Evolutionary conservation across 2,797 vertebrate genomes (phyloP).

Genomic region (Rhynchonycteris naso): DNA sequence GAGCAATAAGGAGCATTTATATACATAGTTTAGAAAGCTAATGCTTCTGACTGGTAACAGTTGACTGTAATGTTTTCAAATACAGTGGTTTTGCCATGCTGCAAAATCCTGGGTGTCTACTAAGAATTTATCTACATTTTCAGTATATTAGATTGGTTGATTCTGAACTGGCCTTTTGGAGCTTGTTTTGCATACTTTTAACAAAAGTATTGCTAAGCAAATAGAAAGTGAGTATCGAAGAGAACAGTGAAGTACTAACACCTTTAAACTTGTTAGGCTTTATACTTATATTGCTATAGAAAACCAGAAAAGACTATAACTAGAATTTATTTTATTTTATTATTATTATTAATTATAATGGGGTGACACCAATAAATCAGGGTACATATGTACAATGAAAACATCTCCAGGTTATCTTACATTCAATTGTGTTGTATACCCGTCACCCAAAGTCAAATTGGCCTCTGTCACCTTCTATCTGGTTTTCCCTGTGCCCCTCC

Average conservation of each 20-base stretch:
- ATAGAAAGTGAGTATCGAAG: neutral
- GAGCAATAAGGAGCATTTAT: neutral
- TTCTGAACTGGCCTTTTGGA: neutral
- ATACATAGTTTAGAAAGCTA: neutral
- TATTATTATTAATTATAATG: too few species aligned
- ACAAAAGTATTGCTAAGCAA: neutral
- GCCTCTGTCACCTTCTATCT: too few species aligned
- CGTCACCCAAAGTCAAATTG: too few species aligned
- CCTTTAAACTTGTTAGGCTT: neutral
- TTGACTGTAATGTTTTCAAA: neutral
- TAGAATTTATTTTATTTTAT: too few species aligned
- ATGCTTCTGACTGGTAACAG: neutral
- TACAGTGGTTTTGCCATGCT: neutral
- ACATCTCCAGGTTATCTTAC: too few species aligned
- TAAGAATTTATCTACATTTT: neutral
- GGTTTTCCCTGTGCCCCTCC: too few species aligned
- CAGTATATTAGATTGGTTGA: neutral
- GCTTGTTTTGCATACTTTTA: neutral
- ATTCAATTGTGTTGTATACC: too few species aligned
- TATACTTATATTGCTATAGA: neutral
- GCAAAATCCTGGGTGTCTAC: neutral
- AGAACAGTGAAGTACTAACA: neutral
- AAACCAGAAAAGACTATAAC: neutral
- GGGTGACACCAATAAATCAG: too few species aligned
- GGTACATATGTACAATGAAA: too few species aligned